phyloP scores from a whole-genome alignment of 2,888 invertebrate genomes.

The Ectemnius cavifrons region DNA sequence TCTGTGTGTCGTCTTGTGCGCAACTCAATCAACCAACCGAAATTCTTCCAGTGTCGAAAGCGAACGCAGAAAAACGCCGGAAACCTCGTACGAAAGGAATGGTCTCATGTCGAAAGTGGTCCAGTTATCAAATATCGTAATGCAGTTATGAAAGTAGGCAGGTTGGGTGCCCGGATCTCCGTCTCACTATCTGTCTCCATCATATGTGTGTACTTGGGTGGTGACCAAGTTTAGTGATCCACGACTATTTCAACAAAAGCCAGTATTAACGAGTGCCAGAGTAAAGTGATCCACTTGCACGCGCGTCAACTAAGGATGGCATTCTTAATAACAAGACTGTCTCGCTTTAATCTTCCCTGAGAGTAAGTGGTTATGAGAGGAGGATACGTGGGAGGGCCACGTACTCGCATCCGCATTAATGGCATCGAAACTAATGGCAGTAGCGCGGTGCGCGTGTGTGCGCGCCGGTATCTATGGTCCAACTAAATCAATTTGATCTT shows the following conservation, averaged over 20 bases:
- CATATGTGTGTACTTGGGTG: neutral
- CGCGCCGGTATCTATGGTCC: constrained; percentile 3
- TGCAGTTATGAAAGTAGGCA: constrained; percentile 72
- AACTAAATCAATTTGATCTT: neutral
- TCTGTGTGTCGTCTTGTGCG: constrained; percentile 72
- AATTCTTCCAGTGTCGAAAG: constrained; percentile 62
- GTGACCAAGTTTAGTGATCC: neutral
- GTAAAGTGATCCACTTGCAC: neutral
- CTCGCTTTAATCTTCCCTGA: too few relatives aligned
- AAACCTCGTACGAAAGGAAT: constrained; percentile 67
- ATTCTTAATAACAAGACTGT: too few relatives aligned
- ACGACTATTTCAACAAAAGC: constrained; percentile 63
- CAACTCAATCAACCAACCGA: constrained; percentile 71
- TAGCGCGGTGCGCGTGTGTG: neutral
- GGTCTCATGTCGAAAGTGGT: constrained; percentile 66
- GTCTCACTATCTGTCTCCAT: constrained; percentile 40
- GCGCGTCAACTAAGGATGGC: neutral
- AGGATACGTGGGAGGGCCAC: constrained; percentile 15
- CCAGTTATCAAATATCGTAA: constrained; percentile 72
- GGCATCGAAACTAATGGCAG: constrained; percentile 1
- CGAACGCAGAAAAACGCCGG: constrained; percentile 72
- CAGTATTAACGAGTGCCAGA: constrained; percentile 38
- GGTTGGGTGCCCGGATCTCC: constrained; percentile 59
- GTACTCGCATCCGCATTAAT: neutral
- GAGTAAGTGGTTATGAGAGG: constrained; percentile 17